Evolutionary conservation across 2,113 vertebrate species (phyloP).

Genomic region (Dromiciops gliroides): DNA sequence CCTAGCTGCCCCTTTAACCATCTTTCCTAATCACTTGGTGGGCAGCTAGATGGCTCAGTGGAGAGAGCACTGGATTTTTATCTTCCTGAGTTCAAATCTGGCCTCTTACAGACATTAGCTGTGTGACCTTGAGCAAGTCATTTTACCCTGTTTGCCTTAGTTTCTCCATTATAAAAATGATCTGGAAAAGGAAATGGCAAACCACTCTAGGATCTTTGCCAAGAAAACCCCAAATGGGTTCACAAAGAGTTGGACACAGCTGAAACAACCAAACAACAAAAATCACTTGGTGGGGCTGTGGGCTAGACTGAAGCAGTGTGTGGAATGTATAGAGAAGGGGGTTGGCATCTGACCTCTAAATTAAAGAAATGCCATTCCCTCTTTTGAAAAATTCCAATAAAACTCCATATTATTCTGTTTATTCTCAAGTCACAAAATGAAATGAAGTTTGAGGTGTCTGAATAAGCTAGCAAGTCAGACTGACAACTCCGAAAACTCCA

Average conservation of each 20-base stretch:
- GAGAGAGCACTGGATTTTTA: neutral
- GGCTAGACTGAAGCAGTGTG: conserved; percentile 37
- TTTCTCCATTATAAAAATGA: neutral
- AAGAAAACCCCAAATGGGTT: neutral
- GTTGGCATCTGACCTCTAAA: conserved; percentile 61
- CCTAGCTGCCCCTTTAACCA: too few relatives aligned
- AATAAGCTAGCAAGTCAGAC: conserved; percentile 70
- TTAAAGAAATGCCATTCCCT: conserved; percentile 70
- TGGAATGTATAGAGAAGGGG: conserved; percentile 54
- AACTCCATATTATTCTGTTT: conserved; percentile 70
- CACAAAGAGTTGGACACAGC: neutral
- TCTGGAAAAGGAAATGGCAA: neutral
- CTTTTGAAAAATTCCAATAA: conserved; percentile 47
- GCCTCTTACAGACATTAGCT: neutral
- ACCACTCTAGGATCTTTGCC: neutral
- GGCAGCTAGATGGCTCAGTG: neutral
- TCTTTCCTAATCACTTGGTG: neutral
- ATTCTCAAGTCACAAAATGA: conserved; percentile 73
- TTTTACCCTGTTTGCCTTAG: neutral
- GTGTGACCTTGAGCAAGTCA: neutral
- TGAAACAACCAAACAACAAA: neutral
- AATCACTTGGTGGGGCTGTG: conserved; percentile 25
- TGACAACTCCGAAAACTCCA: conserved; percentile 76
- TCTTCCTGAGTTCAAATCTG: neutral
- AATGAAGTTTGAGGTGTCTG: conserved; percentile 72